Evolutionary conservation across 2,888 invertebrate species (phyloP).

Genomic region (Teleogryllus oceanicus): DNA sequence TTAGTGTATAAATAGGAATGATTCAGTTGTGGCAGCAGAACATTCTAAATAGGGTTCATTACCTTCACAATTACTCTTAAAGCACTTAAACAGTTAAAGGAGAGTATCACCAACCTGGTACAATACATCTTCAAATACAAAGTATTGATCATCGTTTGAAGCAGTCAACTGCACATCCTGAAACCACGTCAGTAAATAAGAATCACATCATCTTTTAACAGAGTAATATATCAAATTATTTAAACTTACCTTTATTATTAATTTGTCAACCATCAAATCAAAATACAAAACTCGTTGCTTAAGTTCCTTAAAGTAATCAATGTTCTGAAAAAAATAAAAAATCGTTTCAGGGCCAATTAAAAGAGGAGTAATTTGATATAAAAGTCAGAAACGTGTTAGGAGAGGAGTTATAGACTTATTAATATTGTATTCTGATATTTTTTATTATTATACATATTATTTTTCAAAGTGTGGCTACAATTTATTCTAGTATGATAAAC

Average conservation of each 20-base stretch:
- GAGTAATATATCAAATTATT: neutral
- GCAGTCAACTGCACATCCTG: constrained; percentile 93
- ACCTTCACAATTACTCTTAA: no score
- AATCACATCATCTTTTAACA: neutral
- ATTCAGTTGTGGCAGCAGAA: no score
- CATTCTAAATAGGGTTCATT: no score
- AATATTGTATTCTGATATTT: no score
- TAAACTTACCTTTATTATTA: constrained; percentile 69
- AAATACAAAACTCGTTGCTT: constrained; percentile 79
- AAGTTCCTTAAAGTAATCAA: constrained; percentile 72
- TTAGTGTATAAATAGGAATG: no score
- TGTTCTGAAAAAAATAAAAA: constrained; percentile 53
- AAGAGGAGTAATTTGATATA: no score
- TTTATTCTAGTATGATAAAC: no score
- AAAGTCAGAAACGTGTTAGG: no score
- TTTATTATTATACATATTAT: no score
- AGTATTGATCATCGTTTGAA: constrained; percentile 96
- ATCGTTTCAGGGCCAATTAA: no score
- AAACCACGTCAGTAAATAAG: neutral
- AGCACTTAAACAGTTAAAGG: neutral
- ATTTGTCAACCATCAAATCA: constrained; percentile 88
- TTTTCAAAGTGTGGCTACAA: no score
- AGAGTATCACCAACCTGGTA: constrained; percentile 60
- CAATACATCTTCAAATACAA: constrained; percentile 93
- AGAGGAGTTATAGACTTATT: no score